A percentile compares a stretch with the other conserved stretches of the same genome.
phyloP scores from a whole-genome alignment of 2,113 vertebrate genomes.

The Dinomys branickii region DNA sequence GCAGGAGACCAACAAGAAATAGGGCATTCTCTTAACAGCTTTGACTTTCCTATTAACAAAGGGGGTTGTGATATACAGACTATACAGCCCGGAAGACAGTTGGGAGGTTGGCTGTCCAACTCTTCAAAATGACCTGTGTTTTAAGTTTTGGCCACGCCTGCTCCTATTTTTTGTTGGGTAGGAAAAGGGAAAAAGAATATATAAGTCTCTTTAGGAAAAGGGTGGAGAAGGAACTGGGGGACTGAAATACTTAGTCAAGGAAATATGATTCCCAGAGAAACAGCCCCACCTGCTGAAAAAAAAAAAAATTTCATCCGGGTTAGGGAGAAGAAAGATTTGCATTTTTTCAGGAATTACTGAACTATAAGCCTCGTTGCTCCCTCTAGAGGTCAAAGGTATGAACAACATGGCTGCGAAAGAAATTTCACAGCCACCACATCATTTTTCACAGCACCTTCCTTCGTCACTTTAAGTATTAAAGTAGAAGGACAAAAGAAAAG shows the following conservation, averaged over 20 bases:
- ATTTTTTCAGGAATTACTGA: not conserved
- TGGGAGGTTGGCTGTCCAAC: not conserved
- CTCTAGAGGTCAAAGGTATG: constrained; percentile 60
- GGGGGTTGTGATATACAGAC: not conserved
- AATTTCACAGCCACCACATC: not conserved
- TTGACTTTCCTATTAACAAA: not conserved
- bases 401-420: not conserved
- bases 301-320: not conserved
- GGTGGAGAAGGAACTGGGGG: no score
- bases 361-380: constrained; percentile 63
- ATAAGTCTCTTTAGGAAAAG: not conserved
- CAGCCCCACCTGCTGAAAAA: constrained; percentile 40
- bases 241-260: not conserved
- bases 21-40: not conserved
- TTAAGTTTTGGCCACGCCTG: not conserved
- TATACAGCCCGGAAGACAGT: not conserved
- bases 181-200: not conserved
- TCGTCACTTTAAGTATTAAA: not conserved
- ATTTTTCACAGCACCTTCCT: not conserved
- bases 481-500: constrained; percentile 5
- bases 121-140: not conserved
- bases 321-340: not conserved
- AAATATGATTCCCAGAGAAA: constrained; percentile 36
- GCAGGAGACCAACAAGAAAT: not conserved
- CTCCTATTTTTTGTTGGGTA: not conserved